These are phyloP conservation scores for Teleiodes luculella DNA, from an alignment of 2,888 invertebrate species.

Conservation along the genomic window DNA sequence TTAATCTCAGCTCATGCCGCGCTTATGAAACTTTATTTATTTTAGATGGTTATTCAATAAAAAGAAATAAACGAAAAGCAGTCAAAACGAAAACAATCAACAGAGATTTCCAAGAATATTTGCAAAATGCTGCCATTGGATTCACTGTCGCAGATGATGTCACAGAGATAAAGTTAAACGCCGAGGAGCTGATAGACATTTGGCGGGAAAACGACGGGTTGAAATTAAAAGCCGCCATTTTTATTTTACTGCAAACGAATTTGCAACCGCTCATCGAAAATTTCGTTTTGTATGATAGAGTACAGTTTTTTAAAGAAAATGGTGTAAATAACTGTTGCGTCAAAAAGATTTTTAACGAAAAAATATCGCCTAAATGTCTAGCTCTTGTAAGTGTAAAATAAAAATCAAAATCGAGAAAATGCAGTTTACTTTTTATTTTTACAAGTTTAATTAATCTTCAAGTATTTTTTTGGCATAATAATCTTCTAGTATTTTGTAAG, in stretches of 20 bases:
- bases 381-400: constrained; percentile 78
- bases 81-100: constrained; percentile 46
- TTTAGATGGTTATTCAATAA: constrained; percentile 70
- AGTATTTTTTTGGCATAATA: too few relatives aligned
- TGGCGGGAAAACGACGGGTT: constrained; percentile 42
- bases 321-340: constrained; percentile 50
- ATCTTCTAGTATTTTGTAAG: too few relatives aligned
- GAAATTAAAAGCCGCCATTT: constrained; percentile 50
- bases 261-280: constrained; percentile 63
- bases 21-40: constrained; percentile 23
- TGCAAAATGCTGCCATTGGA: constrained; percentile 45
- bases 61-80: constrained; percentile 65
- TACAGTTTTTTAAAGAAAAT: constrained; percentile 56
- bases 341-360: constrained; percentile 80
- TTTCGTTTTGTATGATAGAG: constrained; percentile 56
- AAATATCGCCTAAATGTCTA: constrained; percentile 82
- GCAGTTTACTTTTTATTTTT: background rate
- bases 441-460: too few relatives aligned
- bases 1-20: too few relatives aligned
- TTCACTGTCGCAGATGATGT: constrained; percentile 32
- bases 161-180: constrained; percentile 30
- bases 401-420: constrained; percentile 15
- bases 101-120: constrained; percentile 52
- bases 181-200: constrained; percentile 42
- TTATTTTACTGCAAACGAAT: constrained; percentile 53